These are phyloP conservation scores for Scaptomyza montana DNA, from an alignment of 1,140 invertebrate genomes.

Conservation along the genomic window DNA sequence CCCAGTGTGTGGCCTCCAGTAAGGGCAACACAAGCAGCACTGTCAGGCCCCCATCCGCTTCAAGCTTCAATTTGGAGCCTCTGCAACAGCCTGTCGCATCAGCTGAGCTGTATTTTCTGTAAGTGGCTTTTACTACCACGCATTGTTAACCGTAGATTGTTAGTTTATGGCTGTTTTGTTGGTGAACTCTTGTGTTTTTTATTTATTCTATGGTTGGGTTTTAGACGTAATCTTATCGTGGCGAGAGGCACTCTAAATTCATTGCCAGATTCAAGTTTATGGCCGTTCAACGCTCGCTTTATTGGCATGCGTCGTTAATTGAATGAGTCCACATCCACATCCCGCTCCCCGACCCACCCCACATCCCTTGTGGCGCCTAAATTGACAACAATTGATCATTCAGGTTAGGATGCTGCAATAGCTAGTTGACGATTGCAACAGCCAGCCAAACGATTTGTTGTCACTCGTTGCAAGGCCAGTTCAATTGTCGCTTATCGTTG, in stretches of 20 bases:
- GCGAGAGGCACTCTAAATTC: constrained; percentile 31
- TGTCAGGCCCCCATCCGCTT: constrained; percentile 9
- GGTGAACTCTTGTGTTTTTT: constrained; percentile 15
- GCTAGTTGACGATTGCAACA: constrained; percentile 61
- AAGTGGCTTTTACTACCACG: constrained; percentile 60
- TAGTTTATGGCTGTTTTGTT: constrained; percentile 7
- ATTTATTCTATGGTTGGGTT: constrained; percentile 26
- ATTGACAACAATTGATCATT: constrained; percentile 66
- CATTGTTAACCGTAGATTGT: constrained; percentile 14
- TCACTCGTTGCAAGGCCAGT: constrained; percentile 29
- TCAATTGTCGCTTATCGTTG: constrained; percentile 37
- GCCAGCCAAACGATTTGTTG: constrained; percentile 35
- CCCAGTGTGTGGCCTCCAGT: constrained; percentile 83
- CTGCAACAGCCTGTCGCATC: constrained; percentile 62
- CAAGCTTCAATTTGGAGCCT: constrained; percentile 18
- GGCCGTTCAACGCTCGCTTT: constrained; percentile 61
- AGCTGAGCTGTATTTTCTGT: constrained; percentile 83
- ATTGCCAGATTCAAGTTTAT: constrained; percentile 64
- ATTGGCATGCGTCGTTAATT: constrained; percentile 67
- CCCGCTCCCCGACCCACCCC: background rate
- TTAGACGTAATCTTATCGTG: constrained; percentile 59
- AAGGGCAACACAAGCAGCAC: constrained; percentile 42
- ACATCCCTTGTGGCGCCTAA: constrained; percentile 30
- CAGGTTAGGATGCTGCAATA: constrained; percentile 59
- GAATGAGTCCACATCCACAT: constrained; percentile 43